Evolutionary conservation across 1,140 invertebrate genomes (phyloP).

Genomic region (Trissolcus basalis): DNA sequence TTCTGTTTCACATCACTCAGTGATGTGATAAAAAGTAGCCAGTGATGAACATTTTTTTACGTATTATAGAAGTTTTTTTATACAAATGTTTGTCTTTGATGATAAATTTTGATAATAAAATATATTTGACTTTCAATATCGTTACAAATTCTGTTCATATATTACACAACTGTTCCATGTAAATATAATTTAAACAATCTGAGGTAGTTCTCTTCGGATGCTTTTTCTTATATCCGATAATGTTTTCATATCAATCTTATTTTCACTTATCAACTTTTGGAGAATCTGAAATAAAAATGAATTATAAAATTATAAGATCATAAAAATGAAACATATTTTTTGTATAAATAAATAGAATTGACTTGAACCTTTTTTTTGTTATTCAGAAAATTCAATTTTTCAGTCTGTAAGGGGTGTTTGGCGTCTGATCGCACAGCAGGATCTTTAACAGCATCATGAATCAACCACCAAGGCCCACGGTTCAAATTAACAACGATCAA

Average conservation of each 20-base stretch:
- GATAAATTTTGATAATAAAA: too few species aligned
- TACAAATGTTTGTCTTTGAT: too few species aligned
- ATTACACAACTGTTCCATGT: not conserved
- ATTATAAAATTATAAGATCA: constrained; percentile 2
- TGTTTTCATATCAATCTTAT: constrained; percentile 60
- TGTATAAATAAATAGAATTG: constrained; percentile 27
- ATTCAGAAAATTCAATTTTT: constrained; percentile 62
- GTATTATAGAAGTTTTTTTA: too few species aligned
- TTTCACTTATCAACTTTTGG: constrained; percentile 28
- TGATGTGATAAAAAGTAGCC: too few species aligned
- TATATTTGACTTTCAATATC: too few species aligned
- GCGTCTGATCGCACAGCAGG: constrained; percentile 34
- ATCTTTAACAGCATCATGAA: constrained; percentile 64
- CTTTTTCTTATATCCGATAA: constrained; percentile 63
- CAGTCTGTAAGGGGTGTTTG: constrained; percentile 15
- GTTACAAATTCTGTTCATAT: not conserved
- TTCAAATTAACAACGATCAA: constrained; percentile 61
- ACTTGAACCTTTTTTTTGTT: constrained; percentile 58
- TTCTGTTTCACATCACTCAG: too few species aligned
- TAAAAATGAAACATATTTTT: not conserved
- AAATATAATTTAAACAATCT: constrained; percentile 24
- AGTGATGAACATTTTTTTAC: too few species aligned
- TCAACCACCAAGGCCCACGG: constrained; percentile 65
- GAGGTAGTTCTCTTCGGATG: constrained; percentile 58
- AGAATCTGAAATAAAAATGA: constrained; percentile 20